A percentile compares a stretch with the other conserved stretches of the same genome.
Conservation (phyloP, 1,140 invertebrate species). For the Galendromus occidentalis region DNA sequence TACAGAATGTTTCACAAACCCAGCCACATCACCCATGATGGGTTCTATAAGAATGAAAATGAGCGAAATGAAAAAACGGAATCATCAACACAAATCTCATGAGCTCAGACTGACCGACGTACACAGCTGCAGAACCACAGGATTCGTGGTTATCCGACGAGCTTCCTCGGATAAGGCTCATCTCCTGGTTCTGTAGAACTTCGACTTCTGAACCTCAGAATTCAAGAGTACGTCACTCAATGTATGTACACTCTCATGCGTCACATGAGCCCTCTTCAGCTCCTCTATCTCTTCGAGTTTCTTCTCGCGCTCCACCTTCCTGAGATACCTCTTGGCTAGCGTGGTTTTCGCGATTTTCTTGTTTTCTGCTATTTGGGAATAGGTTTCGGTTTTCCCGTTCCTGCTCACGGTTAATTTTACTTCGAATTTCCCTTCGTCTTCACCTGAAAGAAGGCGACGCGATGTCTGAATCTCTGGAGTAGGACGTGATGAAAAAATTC, state of each 20-base stretch:
- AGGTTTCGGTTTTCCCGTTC: slow-evolving; percentile 85
- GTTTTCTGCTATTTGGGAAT: slow-evolving; percentile 85
- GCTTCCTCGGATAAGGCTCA: not conserved
- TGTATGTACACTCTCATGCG: not conserved
- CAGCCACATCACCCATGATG: too few species aligned
- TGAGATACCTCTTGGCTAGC: slow-evolving; percentile 84
- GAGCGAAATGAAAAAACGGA: too few species aligned
- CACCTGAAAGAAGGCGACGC: slow-evolving; percentile 29
- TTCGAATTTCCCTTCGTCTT: slow-evolving; percentile 49
- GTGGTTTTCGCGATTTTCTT: slow-evolving; percentile 98
- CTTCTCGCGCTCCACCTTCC: slow-evolving; percentile 27
- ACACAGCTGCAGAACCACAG: too few species aligned
- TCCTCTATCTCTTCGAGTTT: not conserved
- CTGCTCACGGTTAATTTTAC: slow-evolving; percentile 72
- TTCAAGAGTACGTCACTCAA: not conserved
- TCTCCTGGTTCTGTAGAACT: not conserved
- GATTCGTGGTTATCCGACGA: too few species aligned
- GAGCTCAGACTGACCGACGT: too few species aligned
- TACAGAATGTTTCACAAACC: too few species aligned
- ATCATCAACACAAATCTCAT: too few species aligned
- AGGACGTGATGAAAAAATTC: too few species aligned
- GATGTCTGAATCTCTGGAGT: not conserved
- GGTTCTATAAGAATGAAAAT: too few species aligned
- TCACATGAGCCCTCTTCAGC: not conserved
- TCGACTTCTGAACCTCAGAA: not conserved